Base-by-base conservation (phyloP, 2,888 invertebrate species). In the Rhodophaea formosa region DNA sequence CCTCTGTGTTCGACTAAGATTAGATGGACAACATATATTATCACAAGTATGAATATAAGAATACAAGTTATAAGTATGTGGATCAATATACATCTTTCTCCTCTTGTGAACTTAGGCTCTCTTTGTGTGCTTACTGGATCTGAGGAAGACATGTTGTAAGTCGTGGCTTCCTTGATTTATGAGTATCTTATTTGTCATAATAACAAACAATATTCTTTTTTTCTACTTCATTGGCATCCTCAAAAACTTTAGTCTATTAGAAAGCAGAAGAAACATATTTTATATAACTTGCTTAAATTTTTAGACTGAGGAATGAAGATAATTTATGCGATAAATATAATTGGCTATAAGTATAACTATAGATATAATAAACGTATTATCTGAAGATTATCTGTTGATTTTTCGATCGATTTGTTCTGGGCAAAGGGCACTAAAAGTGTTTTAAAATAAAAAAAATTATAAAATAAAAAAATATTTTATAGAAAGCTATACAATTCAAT, bases 41-140 rank as follows among this genome's bases (percentile, higher is more conserved):
- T 56, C 1, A 71, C 49, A 35, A 82, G 35, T 3, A 74, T 15
- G 14, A 84, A 42, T 23, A 82, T 69, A 1, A 80, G n/a, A 0
- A 61, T 39, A 43, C 84, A 77, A 0, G 83, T 84, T 12, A 79
- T 45, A 5, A 81, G 59, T 29, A 84, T 57, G 62, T 86, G 87
- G 0, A 62, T 55, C 49, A 79, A 82, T 14, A 88, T 71, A 66
- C 88, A 88, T 75, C 83, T 87, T 65, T 87, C 88, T 6, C 88
- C 88, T 67, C 70, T 79, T 30, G 87, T 87, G 63, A 79, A 85
- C 72, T 80, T 82, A 10, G 75, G 16, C n/a, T 23, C 42, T 14
- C 16, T 51, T 14, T 32, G 30, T 8, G 1, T 17, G 29, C 8
- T 15, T 45, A 32, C 30, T 5, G 14, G 32, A n/a, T 55, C 35